phyloP scores from a whole-genome alignment of 1,140 invertebrate genomes.

The Dysdera silvatica region DNA sequence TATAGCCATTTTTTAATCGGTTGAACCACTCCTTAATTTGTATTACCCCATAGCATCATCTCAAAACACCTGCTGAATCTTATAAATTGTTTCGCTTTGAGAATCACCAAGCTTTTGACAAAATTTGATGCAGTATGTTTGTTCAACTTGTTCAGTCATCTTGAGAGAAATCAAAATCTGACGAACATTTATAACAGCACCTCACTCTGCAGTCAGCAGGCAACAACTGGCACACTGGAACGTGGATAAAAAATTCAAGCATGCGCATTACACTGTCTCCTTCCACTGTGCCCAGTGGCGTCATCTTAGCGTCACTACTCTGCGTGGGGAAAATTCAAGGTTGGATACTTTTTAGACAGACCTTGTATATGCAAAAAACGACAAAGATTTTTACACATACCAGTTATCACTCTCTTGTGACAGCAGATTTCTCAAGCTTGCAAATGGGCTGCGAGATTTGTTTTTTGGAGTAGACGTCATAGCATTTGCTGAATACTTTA shows the following conservation, averaged over 20 bases:
- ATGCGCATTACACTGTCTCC: background rate
- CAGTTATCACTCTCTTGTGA: too few species aligned
- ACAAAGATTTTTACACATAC: too few species aligned
- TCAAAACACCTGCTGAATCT: slow-evolving; percentile 32
- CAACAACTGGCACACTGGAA: slow-evolving; percentile 30
- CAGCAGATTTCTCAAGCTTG: too few species aligned
- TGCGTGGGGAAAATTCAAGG: background rate
- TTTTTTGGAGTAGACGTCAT: too few species aligned
- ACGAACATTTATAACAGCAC: too few species aligned
- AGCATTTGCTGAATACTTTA: too few species aligned
- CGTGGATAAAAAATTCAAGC: slow-evolving; percentile 1
- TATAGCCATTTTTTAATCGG: slow-evolving; percentile 34
- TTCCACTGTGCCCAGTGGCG: background rate
- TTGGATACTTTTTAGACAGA: slow-evolving; percentile 10
- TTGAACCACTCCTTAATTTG: slow-evolving; percentile 36
- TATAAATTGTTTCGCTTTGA: slow-evolving; percentile 33
- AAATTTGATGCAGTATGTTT: too few species aligned
- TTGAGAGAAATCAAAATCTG: too few species aligned
- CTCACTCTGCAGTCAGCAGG: background rate
- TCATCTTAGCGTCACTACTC: background rate
- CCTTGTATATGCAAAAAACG: too few species aligned
- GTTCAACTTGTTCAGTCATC: too few species aligned
- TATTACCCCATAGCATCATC: slow-evolving; percentile 34
- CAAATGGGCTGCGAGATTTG: too few species aligned
- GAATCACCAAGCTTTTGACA: slow-evolving; percentile 30